Conservation (phyloP, 2,888 invertebrate species). For the Syrphus vitripennis region DNA sequence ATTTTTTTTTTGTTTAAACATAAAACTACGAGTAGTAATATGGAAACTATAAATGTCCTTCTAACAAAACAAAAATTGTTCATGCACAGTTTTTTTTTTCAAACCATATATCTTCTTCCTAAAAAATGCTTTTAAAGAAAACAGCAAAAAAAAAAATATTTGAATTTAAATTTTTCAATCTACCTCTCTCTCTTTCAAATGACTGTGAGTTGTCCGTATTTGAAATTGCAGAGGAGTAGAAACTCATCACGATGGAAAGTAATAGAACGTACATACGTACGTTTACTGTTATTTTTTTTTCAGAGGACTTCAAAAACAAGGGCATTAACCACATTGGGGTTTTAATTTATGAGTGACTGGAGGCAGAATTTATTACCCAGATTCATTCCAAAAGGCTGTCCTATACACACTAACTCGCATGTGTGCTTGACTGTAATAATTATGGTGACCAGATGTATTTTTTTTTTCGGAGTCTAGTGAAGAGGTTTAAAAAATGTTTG, state of each 20-base stretch:
- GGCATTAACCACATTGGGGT: conserved; percentile 63
- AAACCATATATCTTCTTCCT: conserved; percentile 31
- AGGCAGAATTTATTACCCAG: conserved; percentile 67
- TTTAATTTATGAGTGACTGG: conserved; percentile 70
- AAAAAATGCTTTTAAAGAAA: conserved; percentile 26
- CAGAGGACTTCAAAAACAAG: conserved; percentile 57
- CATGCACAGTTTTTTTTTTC: conserved; percentile 32
- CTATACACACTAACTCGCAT: conserved; percentile 5
- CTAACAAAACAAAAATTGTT: background rate
- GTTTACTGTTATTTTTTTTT: background rate
- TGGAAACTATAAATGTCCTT: background rate
- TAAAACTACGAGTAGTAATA: no score
- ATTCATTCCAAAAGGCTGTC: conserved; percentile 27
- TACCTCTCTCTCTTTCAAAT: no score
- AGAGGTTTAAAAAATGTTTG: background rate
- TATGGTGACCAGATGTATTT: background rate
- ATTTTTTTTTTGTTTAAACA: no score
- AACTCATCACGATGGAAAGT: conserved; percentile 31
- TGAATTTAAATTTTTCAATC: conserved; percentile 21
- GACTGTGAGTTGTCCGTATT: no score
- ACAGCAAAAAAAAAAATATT: conserved; percentile 35
- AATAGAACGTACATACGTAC: background rate
- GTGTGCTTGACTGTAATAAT: conserved; percentile 14
- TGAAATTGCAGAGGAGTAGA: conserved; percentile 26
- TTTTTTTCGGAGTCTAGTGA: background rate